These are phyloP conservation scores for Taeniopygia guttata DNA, from an alignment of 2,797 vertebrate species.

Conservation along the genomic window DNA sequence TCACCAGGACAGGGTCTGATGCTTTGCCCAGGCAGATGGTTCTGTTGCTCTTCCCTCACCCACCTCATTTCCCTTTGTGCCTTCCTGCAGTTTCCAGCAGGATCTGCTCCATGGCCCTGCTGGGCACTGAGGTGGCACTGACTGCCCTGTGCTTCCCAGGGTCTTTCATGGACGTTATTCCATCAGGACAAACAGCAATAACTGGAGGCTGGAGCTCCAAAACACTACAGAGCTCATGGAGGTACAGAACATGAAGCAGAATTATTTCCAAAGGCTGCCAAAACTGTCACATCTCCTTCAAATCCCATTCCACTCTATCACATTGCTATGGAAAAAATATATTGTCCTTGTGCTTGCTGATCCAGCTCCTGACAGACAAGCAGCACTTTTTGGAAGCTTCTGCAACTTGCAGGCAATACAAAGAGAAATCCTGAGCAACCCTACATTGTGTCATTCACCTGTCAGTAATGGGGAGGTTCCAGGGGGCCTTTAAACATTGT, in stretches of 20 bases:
- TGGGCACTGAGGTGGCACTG: neutral
- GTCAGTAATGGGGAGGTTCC: neutral
- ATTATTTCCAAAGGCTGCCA: neutral
- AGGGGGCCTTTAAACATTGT: accelerated
- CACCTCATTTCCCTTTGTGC: neutral
- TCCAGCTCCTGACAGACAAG: neutral
- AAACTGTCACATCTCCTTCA: neutral
- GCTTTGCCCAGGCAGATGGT: neutral
- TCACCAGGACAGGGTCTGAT: too few relatives aligned
- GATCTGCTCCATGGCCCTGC: neutral
- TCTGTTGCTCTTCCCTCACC: accelerated
- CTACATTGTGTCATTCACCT: too few relatives aligned
- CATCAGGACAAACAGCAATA: neutral
- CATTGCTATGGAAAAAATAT: accelerated
- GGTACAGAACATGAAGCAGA: accelerated
- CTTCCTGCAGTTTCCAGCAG: neutral
- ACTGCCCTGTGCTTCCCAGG: neutral
- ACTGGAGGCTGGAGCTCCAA: neutral
- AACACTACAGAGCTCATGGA: neutral
- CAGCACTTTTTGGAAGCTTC: neutral
- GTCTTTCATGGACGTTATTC: accelerated
- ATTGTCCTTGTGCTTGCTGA: neutral
- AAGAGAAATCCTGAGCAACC: neutral
- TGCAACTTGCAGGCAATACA: neutral
- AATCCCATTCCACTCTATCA: neutral